Percentiles rank a stretch among this genome's conserved stretches.
phyloP scores from a whole-genome alignment of 1,140 invertebrate genomes.

The Drosophila albomicans region DNA sequence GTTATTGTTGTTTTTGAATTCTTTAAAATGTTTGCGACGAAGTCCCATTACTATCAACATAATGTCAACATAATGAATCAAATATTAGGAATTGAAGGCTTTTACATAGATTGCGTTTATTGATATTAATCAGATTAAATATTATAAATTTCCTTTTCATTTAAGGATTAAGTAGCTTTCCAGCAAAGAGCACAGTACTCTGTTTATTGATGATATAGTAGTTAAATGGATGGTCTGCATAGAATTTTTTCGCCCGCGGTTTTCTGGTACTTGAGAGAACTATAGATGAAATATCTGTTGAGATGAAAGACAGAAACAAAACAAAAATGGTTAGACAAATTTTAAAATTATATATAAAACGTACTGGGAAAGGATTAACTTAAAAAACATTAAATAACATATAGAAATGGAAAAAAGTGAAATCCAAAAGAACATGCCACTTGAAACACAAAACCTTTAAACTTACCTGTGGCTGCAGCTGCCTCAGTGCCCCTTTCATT shows the following conservation, averaged over 20 bases:
- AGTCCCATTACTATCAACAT: constrained; percentile 57
- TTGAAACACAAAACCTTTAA: constrained; percentile 4
- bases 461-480: constrained; percentile 58
- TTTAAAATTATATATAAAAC: neutral
- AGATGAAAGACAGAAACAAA: constrained; percentile 39
- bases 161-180: constrained; percentile 25
- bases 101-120: no score
- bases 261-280: no score
- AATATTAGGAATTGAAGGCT: no score
- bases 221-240: constrained; percentile 59
- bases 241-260: constrained; percentile 12
- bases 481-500: constrained; percentile 85
- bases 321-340: constrained; percentile 19
- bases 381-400: no score
- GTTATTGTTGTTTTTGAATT: no score
- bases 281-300: no score
- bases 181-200: constrained; percentile 48
- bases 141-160: neutral
- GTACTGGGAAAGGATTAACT: neutral
- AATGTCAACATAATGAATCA: neutral
- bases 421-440: neutral
- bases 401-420: constrained; percentile 37
- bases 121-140: no score
- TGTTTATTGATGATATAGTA: constrained; percentile 47
- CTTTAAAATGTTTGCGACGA: constrained; percentile 49